phyloP scores from a whole-genome alignment of 2,113 vertebrate genomes.

The Brachypodius melanocephalos region DNA sequence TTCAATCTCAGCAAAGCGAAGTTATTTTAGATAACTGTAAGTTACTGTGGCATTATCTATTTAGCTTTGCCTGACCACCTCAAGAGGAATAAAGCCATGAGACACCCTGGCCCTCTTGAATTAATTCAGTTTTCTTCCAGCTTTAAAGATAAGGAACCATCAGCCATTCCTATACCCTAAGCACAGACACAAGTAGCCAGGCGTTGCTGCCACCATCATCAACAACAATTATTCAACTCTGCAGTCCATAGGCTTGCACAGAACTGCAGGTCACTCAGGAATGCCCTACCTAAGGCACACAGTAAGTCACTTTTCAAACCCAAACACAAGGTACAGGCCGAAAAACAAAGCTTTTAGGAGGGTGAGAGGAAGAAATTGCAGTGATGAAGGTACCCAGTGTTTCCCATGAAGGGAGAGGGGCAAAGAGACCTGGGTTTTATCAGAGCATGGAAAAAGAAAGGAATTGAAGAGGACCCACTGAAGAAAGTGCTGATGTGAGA shows the following conservation, averaged over 20 bases:
- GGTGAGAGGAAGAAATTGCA: neutral
- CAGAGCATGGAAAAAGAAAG: neutral
- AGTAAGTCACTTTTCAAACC: neutral
- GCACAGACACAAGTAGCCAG: neutral
- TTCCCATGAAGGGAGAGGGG: neutral
- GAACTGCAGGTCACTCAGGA: neutral
- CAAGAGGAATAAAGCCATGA: neutral
- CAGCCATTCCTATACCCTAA: neutral
- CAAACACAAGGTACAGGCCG: neutral
- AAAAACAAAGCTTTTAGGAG: neutral
- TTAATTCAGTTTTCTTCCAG: neutral
- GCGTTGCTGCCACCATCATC: neutral
- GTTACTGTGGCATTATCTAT: neutral
- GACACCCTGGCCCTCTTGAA: neutral
- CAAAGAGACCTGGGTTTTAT: neutral
- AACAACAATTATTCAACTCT: neutral
- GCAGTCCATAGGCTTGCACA: neutral
- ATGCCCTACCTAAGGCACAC: neutral
- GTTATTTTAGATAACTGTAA: neutral
- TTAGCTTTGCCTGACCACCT: neutral
- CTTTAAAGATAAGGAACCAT: neutral
- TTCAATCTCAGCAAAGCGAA: neutral
- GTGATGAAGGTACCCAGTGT: neutral
- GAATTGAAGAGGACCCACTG: neutral
- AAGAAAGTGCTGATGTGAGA: neutral